Conservation (phyloP, 2,888 invertebrate species). For the Priocnemis perturbator region DNA sequence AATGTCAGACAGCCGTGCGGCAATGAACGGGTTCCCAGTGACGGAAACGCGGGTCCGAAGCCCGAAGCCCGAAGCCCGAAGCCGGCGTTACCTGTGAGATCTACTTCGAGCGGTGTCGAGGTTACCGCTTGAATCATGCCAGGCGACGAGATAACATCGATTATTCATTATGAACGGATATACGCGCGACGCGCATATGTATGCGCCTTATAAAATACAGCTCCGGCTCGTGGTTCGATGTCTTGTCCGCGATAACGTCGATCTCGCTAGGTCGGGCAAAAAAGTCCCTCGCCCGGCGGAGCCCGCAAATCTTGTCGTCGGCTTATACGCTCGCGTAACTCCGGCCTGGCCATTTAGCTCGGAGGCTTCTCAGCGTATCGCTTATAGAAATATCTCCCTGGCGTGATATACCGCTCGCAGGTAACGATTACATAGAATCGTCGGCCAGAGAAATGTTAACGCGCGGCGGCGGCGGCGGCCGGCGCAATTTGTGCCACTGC, state of each 20-base stretch:
- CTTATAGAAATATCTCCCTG: background rate
- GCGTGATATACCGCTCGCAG: too few species aligned
- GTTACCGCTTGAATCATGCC: constrained; percentile 15
- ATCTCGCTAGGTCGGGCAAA: too few species aligned
- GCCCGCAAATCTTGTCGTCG: too few species aligned
- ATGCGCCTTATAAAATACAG: background rate
- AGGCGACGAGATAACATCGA: constrained; percentile 12
- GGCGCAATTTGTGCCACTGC: background rate
- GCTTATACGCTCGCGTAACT: too few species aligned
- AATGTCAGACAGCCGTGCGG: constrained; percentile 1
- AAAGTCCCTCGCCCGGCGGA: too few species aligned
- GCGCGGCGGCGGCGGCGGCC: too few species aligned
- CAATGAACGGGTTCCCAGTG: constrained; percentile 9
- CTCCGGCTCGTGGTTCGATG: background rate
- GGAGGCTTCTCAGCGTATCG: background rate
- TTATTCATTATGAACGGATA: background rate
- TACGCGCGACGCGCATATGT: background rate
- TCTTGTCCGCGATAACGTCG: too few species aligned
- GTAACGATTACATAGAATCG: background rate
- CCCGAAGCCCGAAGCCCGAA: too few species aligned
- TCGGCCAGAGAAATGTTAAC: background rate
- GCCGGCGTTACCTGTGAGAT: background rate
- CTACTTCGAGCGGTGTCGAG: constrained; percentile 9
- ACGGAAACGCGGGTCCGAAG: constrained; percentile 7
- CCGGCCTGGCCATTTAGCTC: too few species aligned